A percentile compares a stretch with the other conserved stretches of the same genome.
Evolutionary conservation across 2,797 vertebrate species (phyloP).

Genomic region (Urocyon cinereoargenteus): DNA sequence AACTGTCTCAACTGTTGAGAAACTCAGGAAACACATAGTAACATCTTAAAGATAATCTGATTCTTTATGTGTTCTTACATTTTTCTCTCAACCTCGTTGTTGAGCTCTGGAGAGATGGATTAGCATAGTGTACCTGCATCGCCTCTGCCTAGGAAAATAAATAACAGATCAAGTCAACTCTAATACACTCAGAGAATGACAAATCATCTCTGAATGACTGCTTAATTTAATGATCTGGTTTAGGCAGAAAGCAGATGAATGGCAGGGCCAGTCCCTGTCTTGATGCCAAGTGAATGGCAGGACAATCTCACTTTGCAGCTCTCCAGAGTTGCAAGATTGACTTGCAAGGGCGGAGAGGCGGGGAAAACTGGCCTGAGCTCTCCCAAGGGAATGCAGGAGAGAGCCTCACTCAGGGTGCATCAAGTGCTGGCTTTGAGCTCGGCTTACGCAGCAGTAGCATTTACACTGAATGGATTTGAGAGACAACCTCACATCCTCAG

Average conservation of each 20-base stretch:
- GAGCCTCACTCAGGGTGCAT: neutral
- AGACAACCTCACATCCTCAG: neutral
- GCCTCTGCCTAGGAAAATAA: neutral
- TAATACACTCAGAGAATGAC: neutral
- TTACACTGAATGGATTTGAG: neutral
- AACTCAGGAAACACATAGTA: neutral
- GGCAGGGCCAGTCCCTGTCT: neutral
- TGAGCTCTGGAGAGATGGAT: neutral
- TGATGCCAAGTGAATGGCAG: neutral
- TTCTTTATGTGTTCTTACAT: neutral
- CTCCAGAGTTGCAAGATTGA: neutral
- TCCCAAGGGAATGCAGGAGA: neutral
- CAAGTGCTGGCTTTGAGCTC: neutral
- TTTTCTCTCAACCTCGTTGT: neutral
- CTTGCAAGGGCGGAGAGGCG: neutral
- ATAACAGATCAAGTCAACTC: neutral
- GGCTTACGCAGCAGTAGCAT: neutral
- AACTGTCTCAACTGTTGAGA: neutral
- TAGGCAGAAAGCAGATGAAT: neutral
- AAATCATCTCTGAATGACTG: neutral
- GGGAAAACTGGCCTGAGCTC: neutral
- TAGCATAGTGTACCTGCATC: neutral
- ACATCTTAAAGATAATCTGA: neutral
- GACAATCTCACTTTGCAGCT: neutral
- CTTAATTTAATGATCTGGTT: conserved; percentile 6